Evolutionary conservation across 2,888 invertebrate species (phyloP).

Genomic region (Hymenopus coronatus): DNA sequence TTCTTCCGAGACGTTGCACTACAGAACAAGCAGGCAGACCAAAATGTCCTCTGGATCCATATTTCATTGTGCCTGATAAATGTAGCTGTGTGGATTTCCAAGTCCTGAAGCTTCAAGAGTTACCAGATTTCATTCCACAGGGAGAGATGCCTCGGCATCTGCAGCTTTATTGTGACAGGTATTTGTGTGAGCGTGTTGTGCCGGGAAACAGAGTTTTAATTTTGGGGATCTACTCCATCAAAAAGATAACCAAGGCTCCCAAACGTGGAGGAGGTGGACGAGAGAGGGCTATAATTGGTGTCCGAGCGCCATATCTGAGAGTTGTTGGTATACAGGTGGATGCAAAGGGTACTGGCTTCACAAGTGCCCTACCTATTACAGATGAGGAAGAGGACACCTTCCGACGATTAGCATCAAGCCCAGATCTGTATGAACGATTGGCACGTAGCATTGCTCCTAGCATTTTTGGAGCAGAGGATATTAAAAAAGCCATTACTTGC

Average conservation of each 20-base stretch:
- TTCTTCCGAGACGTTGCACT: constrained; percentile 90
- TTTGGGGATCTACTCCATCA: constrained; percentile 94
- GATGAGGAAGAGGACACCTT: constrained; percentile 79
- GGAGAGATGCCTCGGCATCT: constrained; percentile 98
- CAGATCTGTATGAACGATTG: constrained; percentile 85
- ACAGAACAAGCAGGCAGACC: constrained; percentile 90
- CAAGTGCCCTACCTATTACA: constrained; percentile 50
- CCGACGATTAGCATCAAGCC: constrained; percentile 75
- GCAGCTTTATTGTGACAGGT: constrained; percentile 89
- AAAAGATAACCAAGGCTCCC: constrained; percentile 67
- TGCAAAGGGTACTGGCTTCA: constrained; percentile 67
- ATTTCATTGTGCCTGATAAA: constrained; percentile 96
- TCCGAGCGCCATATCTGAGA: constrained; percentile 89
- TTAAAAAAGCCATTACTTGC: constrained; percentile 95
- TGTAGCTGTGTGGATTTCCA: constrained; percentile 98
- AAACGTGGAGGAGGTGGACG: constrained; percentile 57
- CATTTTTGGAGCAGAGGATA: constrained; percentile 90
- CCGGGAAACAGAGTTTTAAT: constrained; percentile 94
- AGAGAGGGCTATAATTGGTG: constrained; percentile 82
- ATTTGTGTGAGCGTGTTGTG: constrained; percentile 89
- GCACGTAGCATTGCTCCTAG: constrained; percentile 93
- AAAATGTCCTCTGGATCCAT: constrained; percentile 95
- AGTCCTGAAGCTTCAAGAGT: constrained; percentile 94
- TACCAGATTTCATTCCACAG: constrained; percentile 90
- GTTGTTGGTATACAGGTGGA: constrained; percentile 91